Percentiles rank a stretch among this genome's conserved stretches.
Evolutionary conservation across 1,140 invertebrate species (phyloP).

Genomic region (Penaeus chinensis): DNA sequence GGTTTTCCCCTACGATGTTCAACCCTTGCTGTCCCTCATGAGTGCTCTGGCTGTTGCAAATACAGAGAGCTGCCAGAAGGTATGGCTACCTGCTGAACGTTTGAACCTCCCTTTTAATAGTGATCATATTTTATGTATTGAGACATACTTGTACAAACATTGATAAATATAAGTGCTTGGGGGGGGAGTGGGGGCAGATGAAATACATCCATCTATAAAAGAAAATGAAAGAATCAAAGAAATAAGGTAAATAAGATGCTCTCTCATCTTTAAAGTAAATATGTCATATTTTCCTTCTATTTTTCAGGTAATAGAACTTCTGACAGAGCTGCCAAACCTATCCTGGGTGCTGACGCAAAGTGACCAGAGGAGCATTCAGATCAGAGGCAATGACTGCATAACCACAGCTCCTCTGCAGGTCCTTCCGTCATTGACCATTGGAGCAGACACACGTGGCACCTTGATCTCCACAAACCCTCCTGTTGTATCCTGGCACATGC

Average conservation of each 20-base stretch:
- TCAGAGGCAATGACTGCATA: slow-evolving; percentile 43
- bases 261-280: background rate
- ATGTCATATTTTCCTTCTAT: background rate
- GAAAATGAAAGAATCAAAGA: too few species aligned
- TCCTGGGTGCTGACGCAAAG: slow-evolving; percentile 43
- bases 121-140: too few species aligned
- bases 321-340: slow-evolving; percentile 53
- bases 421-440: slow-evolving; percentile 39
- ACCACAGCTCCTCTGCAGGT: slow-evolving; percentile 36
- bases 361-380: slow-evolving; percentile 17
- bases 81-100: background rate
- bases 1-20: slow-evolving; percentile 52
- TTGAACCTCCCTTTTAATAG: background rate
- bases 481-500: slow-evolving; percentile 47
- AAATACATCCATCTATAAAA: too few species aligned
- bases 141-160: too few species aligned
- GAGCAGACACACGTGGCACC: slow-evolving; percentile 41
- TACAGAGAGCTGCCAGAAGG: slow-evolving; percentile 57
- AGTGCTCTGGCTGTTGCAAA: slow-evolving; percentile 52
- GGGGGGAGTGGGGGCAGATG: too few species aligned
- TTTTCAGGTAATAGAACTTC: slow-evolving; percentile 56
- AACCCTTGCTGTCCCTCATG: slow-evolving; percentile 53
- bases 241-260: background rate
- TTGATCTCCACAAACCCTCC: slow-evolving; percentile 5
- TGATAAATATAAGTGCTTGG: too few species aligned